phyloP scores from a whole-genome alignment of 2,888 invertebrate genomes.

The Noctua comes region DNA sequence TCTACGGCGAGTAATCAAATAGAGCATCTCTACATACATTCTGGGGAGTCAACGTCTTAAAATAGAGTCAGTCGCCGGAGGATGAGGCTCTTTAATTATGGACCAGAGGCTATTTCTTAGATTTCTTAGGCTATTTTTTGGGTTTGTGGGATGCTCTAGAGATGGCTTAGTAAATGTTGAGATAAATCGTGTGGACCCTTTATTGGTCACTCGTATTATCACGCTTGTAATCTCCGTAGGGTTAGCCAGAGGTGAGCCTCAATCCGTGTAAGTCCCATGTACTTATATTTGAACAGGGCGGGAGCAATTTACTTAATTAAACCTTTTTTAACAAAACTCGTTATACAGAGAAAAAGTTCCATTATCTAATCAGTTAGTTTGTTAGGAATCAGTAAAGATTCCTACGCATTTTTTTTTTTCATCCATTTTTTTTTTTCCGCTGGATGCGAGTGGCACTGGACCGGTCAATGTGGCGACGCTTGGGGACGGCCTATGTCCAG shows the following conservation, averaged over 20 bases:
- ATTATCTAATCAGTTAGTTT: too few relatives aligned
- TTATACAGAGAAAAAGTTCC: too few relatives aligned
- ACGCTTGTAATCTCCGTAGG: not conserved
- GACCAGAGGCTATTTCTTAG: conserved; percentile 12
- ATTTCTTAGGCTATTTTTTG: conserved; percentile 17
- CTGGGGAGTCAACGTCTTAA: conserved; percentile 30
- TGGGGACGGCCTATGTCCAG: too few relatives aligned
- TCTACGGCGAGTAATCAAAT: conserved; percentile 57
- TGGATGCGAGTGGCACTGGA: too few relatives aligned
- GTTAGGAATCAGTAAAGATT: too few relatives aligned
- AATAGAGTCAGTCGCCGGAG: conserved; percentile 36
- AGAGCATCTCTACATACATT: conserved; percentile 54
- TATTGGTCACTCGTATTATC: not conserved
- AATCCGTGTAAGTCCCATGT: not conserved
- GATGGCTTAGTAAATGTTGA: not conserved
- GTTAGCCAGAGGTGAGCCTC: not conserved
- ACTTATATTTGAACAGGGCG: not conserved
- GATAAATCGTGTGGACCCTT: not conserved
- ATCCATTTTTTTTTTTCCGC: too few relatives aligned
- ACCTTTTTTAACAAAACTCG: not conserved
- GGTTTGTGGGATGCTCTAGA: not conserved
- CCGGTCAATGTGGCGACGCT: too few relatives aligned
- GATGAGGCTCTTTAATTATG: conserved; percentile 46
- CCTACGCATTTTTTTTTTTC: too few relatives aligned
- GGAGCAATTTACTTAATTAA: accelerated